A percentile compares a stretch with the other conserved stretches of the same genome.
phyloP scores from a whole-genome alignment of 2,113 vertebrate genomes.

The Thamnaconus septentrionalis region DNA sequence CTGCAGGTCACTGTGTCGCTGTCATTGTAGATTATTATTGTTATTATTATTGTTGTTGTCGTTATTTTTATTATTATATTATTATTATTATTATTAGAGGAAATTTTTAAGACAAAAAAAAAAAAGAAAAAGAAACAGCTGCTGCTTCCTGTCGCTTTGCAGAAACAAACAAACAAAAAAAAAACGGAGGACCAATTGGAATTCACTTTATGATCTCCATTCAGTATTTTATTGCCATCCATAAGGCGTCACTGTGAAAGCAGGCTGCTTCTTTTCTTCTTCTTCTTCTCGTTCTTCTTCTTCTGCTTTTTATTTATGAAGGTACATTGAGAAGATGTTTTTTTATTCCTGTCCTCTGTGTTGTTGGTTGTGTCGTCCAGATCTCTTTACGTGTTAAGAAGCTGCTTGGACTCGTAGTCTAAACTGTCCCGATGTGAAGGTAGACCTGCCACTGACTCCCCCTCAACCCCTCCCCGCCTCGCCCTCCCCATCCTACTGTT shows the following conservation, averaged over 20 bases:
- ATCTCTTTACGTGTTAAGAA: slow-evolving; percentile 70
- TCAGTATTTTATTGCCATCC: slow-evolving; percentile 80
- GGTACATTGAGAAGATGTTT: slow-evolving; percentile 80
- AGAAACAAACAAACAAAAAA: slow-evolving; percentile 48
- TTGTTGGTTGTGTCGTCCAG: slow-evolving; percentile 65
- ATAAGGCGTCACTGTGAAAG: slow-evolving; percentile 82
- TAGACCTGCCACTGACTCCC: slow-evolving; percentile 31
- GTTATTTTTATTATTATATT: too few relatives aligned
- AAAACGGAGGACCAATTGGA: slow-evolving; percentile 55
- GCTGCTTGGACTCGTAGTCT: slow-evolving; percentile 77
- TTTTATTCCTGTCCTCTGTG: slow-evolving; percentile 62
- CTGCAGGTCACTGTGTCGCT: too few relatives aligned
- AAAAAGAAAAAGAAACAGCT: slow-evolving; percentile 60
- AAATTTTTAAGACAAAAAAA: too few relatives aligned
- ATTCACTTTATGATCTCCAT: slow-evolving; percentile 78
- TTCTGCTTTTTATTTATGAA: slow-evolving; percentile 77
- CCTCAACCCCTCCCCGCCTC: not conserved
- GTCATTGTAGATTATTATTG: too few relatives aligned
- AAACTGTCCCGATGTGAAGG: slow-evolving; percentile 74
- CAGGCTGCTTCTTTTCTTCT: slow-evolving; percentile 62
- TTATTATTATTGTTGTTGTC: too few relatives aligned
- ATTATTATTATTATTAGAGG: too few relatives aligned
- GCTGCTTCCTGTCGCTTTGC: slow-evolving; percentile 72
- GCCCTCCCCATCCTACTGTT: not conserved
- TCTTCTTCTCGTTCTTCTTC: slow-evolving; percentile 16